These are phyloP conservation scores for Chionoecetes opilio DNA, from an alignment of 1,140 invertebrate species.

Conservation along the genomic window DNA sequence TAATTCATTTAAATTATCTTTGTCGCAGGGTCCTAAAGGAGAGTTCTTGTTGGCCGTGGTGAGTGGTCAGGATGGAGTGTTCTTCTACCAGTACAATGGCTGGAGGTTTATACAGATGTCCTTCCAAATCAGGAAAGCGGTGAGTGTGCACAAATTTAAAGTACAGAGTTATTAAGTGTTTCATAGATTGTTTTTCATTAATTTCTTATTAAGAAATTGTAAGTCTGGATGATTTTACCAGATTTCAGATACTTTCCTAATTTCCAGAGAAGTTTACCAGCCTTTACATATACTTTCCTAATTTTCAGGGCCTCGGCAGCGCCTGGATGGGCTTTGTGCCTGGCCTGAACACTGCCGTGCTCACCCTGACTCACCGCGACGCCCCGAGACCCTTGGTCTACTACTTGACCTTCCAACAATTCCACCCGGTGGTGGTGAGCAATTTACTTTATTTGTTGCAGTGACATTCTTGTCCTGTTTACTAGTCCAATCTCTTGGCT, in stretches of 20 bases:
- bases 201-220: too few species aligned
- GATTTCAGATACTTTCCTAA: neutral
- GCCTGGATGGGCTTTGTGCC: conserved; percentile 37
- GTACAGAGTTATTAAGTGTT: neutral
- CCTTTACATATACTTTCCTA: neutral
- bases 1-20: too few species aligned
- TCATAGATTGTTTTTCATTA: too few species aligned
- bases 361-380: conserved; percentile 38
- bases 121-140: neutral
- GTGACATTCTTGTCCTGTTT: too few species aligned
- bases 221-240: neutral
- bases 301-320: conserved; percentile 10
- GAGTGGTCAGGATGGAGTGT: conserved; percentile 24
- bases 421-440: conserved; percentile 21
- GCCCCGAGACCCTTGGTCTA: neutral
- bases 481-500: too few species aligned
- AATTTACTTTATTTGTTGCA: neutral
- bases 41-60: conserved; percentile 57
- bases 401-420: conserved; percentile 41
- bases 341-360: neutral
- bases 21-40: conserved; percentile 42
- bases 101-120: conserved; percentile 49
- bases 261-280: neutral
- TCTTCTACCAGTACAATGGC: conserved; percentile 70
- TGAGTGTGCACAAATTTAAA: neutral